These are phyloP conservation scores for Onychomys torridus DNA, from an alignment of 2,797 vertebrate genomes.

Conservation along the genomic window DNA sequence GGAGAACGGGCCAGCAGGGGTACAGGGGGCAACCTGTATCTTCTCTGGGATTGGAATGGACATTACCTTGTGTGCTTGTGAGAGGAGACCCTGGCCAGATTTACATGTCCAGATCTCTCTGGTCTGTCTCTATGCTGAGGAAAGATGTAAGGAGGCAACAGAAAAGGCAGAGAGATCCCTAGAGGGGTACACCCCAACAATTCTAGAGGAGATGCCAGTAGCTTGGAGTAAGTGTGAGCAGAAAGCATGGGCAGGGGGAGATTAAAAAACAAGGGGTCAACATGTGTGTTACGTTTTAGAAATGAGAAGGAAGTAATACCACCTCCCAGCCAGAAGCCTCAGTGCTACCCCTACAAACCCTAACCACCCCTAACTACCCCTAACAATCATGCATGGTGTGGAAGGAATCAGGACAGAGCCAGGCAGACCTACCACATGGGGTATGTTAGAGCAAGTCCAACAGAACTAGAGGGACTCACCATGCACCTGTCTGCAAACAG, in stretches of 20 bases:
- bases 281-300: neutral
- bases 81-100: neutral
- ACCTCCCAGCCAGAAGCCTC: neutral
- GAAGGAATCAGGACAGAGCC: rapidly evolving
- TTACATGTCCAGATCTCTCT: neutral
- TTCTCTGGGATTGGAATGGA: conserved; percentile 27
- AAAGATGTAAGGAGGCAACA: neutral
- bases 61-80: neutral
- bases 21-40: neutral
- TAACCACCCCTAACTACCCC: neutral
- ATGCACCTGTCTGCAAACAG: neutral
- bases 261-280: neutral
- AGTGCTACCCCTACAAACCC: neutral
- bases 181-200: neutral
- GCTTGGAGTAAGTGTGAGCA: neutral
- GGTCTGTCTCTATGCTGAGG: neutral
- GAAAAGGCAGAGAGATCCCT: too few species aligned
- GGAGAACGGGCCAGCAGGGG: neutral
- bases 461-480: rapidly evolving
- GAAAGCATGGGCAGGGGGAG: neutral
- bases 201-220: neutral
- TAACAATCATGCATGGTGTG: neutral
- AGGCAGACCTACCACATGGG: rapidly evolving
- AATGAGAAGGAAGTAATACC: neutral
- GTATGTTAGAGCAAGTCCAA: neutral